These are phyloP conservation scores for Mantis religiosa DNA, from an alignment of 2,888 invertebrate species.

Conservation along the genomic window DNA sequence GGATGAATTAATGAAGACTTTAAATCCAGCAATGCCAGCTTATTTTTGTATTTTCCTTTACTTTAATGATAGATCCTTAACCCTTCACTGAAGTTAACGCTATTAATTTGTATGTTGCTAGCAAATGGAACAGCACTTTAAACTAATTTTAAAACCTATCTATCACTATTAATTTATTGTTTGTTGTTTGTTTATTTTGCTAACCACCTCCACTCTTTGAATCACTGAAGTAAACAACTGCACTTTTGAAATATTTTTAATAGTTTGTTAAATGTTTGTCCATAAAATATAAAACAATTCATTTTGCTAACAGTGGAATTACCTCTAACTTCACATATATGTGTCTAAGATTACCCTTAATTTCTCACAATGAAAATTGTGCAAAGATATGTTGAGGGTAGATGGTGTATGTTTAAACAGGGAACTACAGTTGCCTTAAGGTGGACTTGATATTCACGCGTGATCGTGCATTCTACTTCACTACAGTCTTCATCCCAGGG, in stretches of 20 bases:
- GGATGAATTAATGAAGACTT: no score
- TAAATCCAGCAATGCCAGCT: no score
- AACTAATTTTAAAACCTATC: background rate
- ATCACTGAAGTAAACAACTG: background rate
- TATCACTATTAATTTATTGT: background rate
- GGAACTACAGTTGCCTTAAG: constrained; percentile 93
- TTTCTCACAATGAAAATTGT: background rate
- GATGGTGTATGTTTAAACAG: constrained; percentile 47
- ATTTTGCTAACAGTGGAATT: background rate
- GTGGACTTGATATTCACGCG: constrained; percentile 91
- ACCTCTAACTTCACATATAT: background rate
- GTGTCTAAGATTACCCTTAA: background rate
- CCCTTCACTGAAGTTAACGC: background rate
- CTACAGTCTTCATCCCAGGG: constrained; percentile 94
- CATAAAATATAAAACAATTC: background rate
- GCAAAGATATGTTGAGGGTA: background rate
- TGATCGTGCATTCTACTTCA: constrained; percentile 95
- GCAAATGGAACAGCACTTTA: background rate
- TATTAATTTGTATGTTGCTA: background rate
- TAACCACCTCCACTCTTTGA: background rate
- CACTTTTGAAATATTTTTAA: background rate
- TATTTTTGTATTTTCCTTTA: background rate
- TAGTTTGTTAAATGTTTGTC: background rate
- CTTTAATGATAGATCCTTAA: background rate
- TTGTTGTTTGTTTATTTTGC: background rate